Base-by-base conservation (phyloP, 2,797 vertebrate genomes). In the Malurus splendens region DNA sequence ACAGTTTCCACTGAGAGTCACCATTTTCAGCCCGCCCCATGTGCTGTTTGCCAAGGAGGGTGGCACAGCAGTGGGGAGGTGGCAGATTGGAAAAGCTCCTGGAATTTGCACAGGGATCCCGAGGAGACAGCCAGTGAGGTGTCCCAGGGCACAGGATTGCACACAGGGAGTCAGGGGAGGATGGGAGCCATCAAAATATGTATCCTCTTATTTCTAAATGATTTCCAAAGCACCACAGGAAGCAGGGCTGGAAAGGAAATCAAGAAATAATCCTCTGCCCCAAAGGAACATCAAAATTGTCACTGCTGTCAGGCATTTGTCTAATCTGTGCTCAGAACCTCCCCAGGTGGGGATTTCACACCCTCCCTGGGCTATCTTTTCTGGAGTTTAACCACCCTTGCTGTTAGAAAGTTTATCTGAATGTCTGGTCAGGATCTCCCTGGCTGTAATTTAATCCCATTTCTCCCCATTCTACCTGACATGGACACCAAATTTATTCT, bases 201-300 rank as follows among this genome's bases (percentile, higher is more conserved):
- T 41, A 11, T 55, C 41, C 32, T 42, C 68, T 67, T 42, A 14
- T 55, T 72, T 48, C 54, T 55, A 4, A 91, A 50, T 24, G 3
- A 42, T 82, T 95, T 70, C 48, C 42, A 24, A 73, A 72, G 30
- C 1, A 0, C 30, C 72, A 38, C 2, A 68, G 52, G 79, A 86
- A 93, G 66, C 0, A 0, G 45, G 30, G 28, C 27, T 89, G 59
- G 23, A 39, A 82, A 42, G 42, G 41, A 90, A 86, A 87, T 87
- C 51, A 66, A 90, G 73, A 70, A 81, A 48, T 86, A 87, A 92
- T 90, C 79, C 79, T 8, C n/a, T 93, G 55, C 70, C 73, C 80
- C 82, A 89, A 61, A 93, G 87, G 91, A 94, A 71, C 64, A 76
- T 87, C 85, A 93, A 2, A 86, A 81, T 73, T 81, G 80, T 93